Base-by-base conservation (phyloP, 35 echinoderm and acorn worm genomes). In the Patiria miniata region DNA sequence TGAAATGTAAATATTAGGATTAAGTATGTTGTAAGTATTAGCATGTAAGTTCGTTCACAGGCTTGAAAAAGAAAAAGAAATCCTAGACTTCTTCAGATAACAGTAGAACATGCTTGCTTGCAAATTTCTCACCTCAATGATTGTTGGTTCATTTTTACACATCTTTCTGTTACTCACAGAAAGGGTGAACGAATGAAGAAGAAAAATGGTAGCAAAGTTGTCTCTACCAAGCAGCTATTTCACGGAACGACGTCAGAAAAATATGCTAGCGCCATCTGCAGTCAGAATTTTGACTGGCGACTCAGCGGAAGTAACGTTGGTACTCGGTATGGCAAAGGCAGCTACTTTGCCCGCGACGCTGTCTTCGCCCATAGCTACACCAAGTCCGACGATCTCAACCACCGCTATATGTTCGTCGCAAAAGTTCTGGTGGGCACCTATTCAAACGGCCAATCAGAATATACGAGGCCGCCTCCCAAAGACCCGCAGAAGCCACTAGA, bases 231-330 rank as follows among this genome's bases (percentile, higher is more conserved):
- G 39, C 39, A 83, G 38, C 88, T 90, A 15, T 90, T 60, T 56
- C 88, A 90, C 37, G 88, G 88, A 38, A 90, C 88, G 14, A 69
- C 21, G 22, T 37, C 80, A n/a, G 40, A 90, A 76, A 77, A 69
- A 15, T 30, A 73, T 34, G 22, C 47, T 2, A 60, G 78, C 28
- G 65, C 80, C 26, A 90, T 90, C 32, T 84, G 88, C 53, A 80
- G 68, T 37, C 88, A 90, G 58, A 90, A 90, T 61, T 90, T 90
- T 37, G 88, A 90, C 81, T 90, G 60, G 38, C 77, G 88, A 40
- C 52, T 83, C 39, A 84, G 88, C 77, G 88, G 88, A 22, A 76
- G 61, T 15, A 83, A 61, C 52, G 81, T 78, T 30, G 88, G 88
- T 0, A 90, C 88, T 9, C 59, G 52, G 5, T 90, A 84, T 17